Evolutionary conservation across 2,888 invertebrate species (phyloP).

Genomic region (Phengaris alcon): DNA sequence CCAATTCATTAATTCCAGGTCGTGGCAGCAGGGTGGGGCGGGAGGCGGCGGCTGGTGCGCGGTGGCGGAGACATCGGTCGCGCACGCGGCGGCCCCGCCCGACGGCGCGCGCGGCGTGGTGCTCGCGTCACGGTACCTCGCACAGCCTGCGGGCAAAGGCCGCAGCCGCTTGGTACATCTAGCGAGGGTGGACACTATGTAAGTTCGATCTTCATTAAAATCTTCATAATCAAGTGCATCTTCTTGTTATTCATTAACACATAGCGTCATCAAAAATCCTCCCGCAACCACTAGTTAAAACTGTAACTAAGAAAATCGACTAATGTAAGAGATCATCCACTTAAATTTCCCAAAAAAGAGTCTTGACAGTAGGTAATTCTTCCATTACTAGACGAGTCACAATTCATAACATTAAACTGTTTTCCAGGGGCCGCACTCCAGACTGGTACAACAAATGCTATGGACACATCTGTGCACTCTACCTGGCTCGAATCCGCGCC

Average conservation of each 20-base stretch:
- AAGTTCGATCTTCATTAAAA: constrained; percentile 53
- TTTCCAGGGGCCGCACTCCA: constrained; percentile 91
- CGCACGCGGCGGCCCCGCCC: constrained; percentile 85
- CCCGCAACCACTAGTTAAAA: too few species aligned
- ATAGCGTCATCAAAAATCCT: too few species aligned
- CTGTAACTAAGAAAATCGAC: too few species aligned
- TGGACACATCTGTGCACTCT: constrained; percentile 87
- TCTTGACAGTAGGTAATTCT: background rate
- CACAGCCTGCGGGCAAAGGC: constrained; percentile 95
- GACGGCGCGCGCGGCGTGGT: constrained; percentile 91
- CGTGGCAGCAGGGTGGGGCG: constrained; percentile 92
- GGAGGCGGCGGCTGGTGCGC: constrained; percentile 92
- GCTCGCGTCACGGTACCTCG: constrained; percentile 93
- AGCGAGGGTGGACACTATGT: constrained; percentile 95
- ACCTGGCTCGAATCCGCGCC: constrained; percentile 86
- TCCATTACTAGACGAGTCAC: background rate
- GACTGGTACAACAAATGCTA: constrained; percentile 98
- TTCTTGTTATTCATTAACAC: background rate
- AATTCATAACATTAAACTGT: background rate
- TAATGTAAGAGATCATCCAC: background rate
- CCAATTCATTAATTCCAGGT: constrained; percentile 67
- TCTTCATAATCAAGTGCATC: background rate
- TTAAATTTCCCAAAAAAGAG: background rate
- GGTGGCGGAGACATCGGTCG: constrained; percentile 92
- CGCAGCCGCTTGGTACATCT: constrained; percentile 93